Percentiles rank a stretch among this genome's conserved stretches.
These are phyloP conservation scores for Oceanodroma tethys DNA, from an alignment of 2,113 vertebrate species.

Conservation along the genomic window DNA sequence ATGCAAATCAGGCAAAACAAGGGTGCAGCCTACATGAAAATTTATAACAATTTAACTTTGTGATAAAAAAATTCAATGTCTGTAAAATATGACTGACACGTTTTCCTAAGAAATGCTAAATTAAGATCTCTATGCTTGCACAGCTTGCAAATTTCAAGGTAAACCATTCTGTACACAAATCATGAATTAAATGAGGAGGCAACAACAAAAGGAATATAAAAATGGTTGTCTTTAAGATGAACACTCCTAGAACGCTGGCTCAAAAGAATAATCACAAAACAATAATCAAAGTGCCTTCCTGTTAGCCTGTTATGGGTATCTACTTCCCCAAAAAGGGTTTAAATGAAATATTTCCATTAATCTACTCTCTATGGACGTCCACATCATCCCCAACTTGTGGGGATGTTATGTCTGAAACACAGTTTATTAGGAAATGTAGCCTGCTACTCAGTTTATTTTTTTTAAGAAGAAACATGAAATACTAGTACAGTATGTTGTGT, in stretches of 20 bases:
- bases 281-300: not conserved
- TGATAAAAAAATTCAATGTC: not conserved
- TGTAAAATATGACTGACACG: not conserved
- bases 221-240: not conserved
- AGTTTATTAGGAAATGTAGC: conserved; percentile 26
- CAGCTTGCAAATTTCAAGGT: not conserved
- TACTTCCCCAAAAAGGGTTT: not conserved
- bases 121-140: not conserved
- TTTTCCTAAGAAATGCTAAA: not conserved
- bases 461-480: conserved; percentile 40
- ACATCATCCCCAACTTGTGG: not conserved
- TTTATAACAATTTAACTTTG: not conserved
- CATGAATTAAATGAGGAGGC: not conserved
- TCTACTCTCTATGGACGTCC: not conserved
- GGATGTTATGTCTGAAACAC: conserved; percentile 36
- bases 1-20: not conserved
- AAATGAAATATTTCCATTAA: conserved; percentile 15
- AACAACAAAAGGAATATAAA: not conserved
- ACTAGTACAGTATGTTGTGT: conserved; percentile 26
- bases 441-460: conserved; percentile 21
- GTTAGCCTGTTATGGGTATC: not conserved
- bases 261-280: conserved; percentile 1
- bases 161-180: not conserved
- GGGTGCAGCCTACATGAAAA: not conserved
- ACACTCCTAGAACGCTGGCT: not conserved